phyloP scores from a whole-genome alignment of 2,888 invertebrate genomes.

The Scotopteryx bipunctaria region DNA sequence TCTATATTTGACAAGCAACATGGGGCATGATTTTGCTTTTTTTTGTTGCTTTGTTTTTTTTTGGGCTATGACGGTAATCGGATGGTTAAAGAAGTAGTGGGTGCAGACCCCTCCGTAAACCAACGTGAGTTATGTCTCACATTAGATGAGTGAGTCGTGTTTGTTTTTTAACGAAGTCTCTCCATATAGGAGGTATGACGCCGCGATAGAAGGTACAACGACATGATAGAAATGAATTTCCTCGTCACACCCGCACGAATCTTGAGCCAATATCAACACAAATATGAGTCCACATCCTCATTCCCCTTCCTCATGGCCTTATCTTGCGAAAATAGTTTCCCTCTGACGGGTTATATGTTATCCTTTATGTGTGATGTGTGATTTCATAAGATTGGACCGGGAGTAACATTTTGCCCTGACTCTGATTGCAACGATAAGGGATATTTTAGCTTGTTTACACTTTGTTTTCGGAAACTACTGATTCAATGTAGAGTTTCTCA shows the following conservation, averaged over 20 bases:
- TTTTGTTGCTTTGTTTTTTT: too few species aligned
- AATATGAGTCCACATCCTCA: constrained; percentile 9
- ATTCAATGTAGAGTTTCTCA: not conserved
- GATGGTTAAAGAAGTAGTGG: too few species aligned
- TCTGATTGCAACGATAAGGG: constrained; percentile 10
- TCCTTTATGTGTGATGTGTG: constrained; percentile 23
- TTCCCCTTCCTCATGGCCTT: constrained; percentile 10
- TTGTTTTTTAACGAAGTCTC: too few species aligned
- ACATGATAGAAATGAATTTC: not conserved
- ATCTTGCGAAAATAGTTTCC: constrained; percentile 22
- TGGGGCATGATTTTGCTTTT: too few species aligned
- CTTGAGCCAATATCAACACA: constrained; percentile 17
- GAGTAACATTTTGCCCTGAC: constrained; percentile 12
- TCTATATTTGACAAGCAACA: too few species aligned
- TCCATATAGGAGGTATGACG: too few species aligned
- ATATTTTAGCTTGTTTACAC: constrained; percentile 10
- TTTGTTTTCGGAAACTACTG: not conserved
- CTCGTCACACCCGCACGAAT: constrained; percentile 2
- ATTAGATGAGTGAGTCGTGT: too few species aligned
- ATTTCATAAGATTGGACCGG: constrained; percentile 28
- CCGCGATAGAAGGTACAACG: too few species aligned
- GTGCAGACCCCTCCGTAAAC: too few species aligned
- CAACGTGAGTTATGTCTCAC: too few species aligned
- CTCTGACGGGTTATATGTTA: constrained; percentile 5
- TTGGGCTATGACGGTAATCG: too few species aligned